Evolutionary conservation across 2,888 invertebrate species (phyloP), one percentile per base, ranked within the genome.

Genomic region (Eupithecia subumbrata): DNA sequence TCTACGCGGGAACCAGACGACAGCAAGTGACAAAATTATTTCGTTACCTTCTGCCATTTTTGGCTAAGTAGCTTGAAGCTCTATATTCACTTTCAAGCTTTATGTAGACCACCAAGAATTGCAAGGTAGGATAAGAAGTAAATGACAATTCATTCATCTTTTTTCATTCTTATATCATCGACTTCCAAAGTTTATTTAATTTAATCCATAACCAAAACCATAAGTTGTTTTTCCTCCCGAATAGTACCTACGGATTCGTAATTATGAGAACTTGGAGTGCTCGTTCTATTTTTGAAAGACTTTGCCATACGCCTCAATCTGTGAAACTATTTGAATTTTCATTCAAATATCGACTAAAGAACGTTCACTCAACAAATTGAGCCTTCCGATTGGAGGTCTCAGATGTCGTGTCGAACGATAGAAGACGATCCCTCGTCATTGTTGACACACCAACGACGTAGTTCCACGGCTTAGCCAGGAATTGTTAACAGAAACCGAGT

Each of bases 401-500:
- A 11, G 73, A 73, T 69, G 34, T 68, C 30, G 52, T 3, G 18
- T 69, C 52, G 66, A 56, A 56, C 37, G 25, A 67, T 60, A 66
- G 37, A 72, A 67, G 74, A 72, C 72, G 72, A 74, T 76, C 78
- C 78, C 67, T 70, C 74, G 74, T 83, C 86, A 81, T 80, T 92
- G 92, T 93, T 92, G 91, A 92, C 92, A 89, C 85, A 88, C 81
- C 84, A 85, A 85, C 82, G 88, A 83, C 85, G 86, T 91, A 92
- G 89, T 91, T 88, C 87, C 85, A 84, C 87, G 84, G 87, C 87
- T 88, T 90, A 88, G 89, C 89, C 85, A 88, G 86, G 90, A 90
- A 91, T 89, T 89, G 91, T 90, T 91, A 90, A 89, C 90, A 88
- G 91, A 87, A 90, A 89, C 87, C 86, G 84, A 87, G 88, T 92